These are phyloP conservation scores for Phortica variegata DNA, from an alignment of 1,140 invertebrate genomes.

Conservation along the genomic window DNA sequence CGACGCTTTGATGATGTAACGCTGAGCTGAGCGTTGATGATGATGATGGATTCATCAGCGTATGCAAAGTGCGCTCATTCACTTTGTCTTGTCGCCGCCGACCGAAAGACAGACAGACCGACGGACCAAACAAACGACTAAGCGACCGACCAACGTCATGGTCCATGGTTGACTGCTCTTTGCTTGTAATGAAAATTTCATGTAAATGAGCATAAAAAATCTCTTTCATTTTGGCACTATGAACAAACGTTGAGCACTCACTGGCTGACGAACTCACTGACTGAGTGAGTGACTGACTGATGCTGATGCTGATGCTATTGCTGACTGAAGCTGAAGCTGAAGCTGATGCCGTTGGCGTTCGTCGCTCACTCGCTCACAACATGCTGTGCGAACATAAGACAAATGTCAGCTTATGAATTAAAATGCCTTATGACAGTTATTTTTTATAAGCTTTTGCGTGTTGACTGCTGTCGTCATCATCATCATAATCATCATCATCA, in stretches of 20 bases:
- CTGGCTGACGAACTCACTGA: too few relatives aligned
- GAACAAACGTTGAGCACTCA: not conserved
- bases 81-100: conserved; percentile 42
- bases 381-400: conserved; percentile 27
- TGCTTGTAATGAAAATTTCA: conserved; percentile 51
- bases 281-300: too few relatives aligned
- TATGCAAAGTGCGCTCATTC: conserved; percentile 54
- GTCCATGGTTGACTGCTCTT: too few relatives aligned
- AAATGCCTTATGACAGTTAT: conserved; percentile 49
- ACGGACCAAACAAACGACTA: too few relatives aligned
- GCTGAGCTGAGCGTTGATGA: conserved; percentile 31
- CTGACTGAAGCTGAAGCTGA: not conserved
- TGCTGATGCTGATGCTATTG: too few relatives aligned
- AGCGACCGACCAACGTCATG: too few relatives aligned
- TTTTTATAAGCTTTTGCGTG: conserved; percentile 16
- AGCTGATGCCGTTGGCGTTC: not conserved
- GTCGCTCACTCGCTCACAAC: conserved; percentile 14
- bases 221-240: conserved; percentile 42
- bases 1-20: conserved; percentile 47
- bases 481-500: too few relatives aligned
- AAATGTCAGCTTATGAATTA: conserved; percentile 57
- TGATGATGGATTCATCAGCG: conserved; percentile 54
- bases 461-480: too few relatives aligned
- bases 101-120: conserved; percentile 6
- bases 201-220: conserved; percentile 57